Base-by-base conservation (phyloP, 2,888 invertebrate genomes). In the Spialia ferax region DNA sequence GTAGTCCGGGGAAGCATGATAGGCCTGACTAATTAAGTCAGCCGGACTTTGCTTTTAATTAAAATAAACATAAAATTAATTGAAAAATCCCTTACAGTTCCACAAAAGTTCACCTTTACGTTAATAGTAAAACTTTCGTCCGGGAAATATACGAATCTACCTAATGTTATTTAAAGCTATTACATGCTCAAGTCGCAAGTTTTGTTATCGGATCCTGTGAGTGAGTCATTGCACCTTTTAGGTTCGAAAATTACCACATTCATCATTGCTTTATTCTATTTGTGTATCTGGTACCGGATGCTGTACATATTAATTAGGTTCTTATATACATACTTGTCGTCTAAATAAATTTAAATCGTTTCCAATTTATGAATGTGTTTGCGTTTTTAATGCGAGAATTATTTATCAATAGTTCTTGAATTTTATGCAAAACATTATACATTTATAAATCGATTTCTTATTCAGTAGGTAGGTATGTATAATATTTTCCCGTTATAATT, bases 181-280 rank as follows among this genome's bases (percentile, higher is more conserved):
- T 4, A 23, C n/a, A 52, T 52, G 23, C n/a, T 52, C 22, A 23
- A 52, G 23, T 23, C n/a, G n/a, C 23, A n/a, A 13, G 52, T 26
- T 52, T 20, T 52, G 23, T 7, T 52, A 48, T 48, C 20, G 3
- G n/a, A 29, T 29, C 23, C 18, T 26, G n/a, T 29, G 8, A 15
- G 18, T 60, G 50, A 65, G 50, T 65, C 64, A 65, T 66, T 65
- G 59, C 59, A 38, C 59, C 57, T 15, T 52, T 23, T 38, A 26
- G 26, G 23, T 50, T 50, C 23, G 48, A 57, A 57, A 57, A 64
- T 57, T 64, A 23, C 64, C 23, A 45, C 50, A 65, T 59, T 64
- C 56, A 57, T 35, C 48, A 23, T 38, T 26, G 50, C 35, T 50
- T 57, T 57, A 63, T 38, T 26, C 35, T 64, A 64, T 50, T 32